These are phyloP conservation scores for Pasiphila rectangulata DNA, from an alignment of 2,888 invertebrate species.

Conservation along the genomic window DNA sequence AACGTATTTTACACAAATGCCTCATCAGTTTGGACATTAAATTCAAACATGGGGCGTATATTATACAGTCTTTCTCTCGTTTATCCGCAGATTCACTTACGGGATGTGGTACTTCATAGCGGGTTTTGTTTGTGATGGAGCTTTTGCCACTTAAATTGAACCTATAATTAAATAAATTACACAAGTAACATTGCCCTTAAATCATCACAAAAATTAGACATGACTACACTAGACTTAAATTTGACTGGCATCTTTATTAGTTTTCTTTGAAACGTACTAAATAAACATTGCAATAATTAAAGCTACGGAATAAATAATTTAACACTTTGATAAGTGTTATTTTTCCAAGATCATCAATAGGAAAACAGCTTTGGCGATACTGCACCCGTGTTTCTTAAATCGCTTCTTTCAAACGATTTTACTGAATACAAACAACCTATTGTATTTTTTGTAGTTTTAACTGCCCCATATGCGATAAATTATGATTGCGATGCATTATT, in stretches of 20 bases:
- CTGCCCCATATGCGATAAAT: slow-evolving; percentile 61
- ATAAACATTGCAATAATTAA: no score
- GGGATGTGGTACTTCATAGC: not conserved
- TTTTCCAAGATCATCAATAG: no score
- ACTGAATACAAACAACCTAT: slow-evolving; percentile 5
- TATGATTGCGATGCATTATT: slow-evolving; percentile 58
- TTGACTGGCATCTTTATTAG: no score
- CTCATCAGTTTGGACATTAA: slow-evolving; percentile 44
- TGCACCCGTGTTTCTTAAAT: slow-evolving; percentile 16
- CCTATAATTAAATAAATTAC: no score
- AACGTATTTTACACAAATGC: slow-evolving; percentile 54
- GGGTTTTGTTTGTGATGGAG: no score
- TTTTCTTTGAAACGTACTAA: no score
- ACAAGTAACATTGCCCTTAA: no score
- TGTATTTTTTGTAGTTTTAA: slow-evolving; percentile 33
- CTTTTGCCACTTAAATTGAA: no score
- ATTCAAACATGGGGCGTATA: slow-evolving; percentile 22
- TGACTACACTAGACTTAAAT: no score
- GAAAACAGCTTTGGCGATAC: not conserved
- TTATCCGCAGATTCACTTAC: not conserved
- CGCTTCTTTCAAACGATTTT: slow-evolving; percentile 12
- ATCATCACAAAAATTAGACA: no score
- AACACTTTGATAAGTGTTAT: no score
- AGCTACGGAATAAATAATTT: no score
- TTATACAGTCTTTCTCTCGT: not conserved